Evolutionary conservation across 2,797 vertebrate species (phyloP), one percentile per base, ranked within the genome.

Genomic region (Darevskia mixta): DNA sequence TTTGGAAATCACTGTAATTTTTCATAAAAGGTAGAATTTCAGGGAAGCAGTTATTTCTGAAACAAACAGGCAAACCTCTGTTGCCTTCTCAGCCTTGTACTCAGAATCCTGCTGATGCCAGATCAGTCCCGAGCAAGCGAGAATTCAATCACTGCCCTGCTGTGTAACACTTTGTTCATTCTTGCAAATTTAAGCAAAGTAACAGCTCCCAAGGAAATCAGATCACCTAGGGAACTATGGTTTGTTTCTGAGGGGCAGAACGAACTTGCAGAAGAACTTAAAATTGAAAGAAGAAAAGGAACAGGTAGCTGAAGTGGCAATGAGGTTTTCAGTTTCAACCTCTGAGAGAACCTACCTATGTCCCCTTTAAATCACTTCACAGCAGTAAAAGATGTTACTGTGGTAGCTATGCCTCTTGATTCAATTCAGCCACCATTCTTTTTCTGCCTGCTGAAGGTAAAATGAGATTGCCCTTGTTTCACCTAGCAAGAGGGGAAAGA

Each of bases 41-140:
- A 64, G 67, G 84, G 76, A 43, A 84, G 61, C 55, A 29, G 27
- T 29, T 76, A 8, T 83, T 83, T 78, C 10, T 8, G 25, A 66
- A 87, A 55, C 41, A 79, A 88, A 79, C 38, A 73, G 20, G 38
- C 43, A 8, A 49, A 17, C 18, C 45, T 43, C 72, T 29, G 5
- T 17, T 72, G 18, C 23, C 29, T 64, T 78, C n/a, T 73, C 69
- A 32, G 35, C 8, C 9, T 49, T 83, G 45, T 61, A 69, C 15
- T 67, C 86, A 87, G 67, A 84, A 38, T 71, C 29, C 75, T 83
- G 43, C 64, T 35, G 69, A 75, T 87, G 35, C 38, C 67, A 79
- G 58, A 71, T 88, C 23, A 88, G n/a, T 10, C 13, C 13, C 61
- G 13, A 18, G 5, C n/a, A 35, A 79, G 66, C 4, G 13, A 64